Evolutionary conservation across 2,888 invertebrate species (phyloP), one percentile per base, ranked within the genome.

Genomic region (Caenorhabditis japonica): DNA sequence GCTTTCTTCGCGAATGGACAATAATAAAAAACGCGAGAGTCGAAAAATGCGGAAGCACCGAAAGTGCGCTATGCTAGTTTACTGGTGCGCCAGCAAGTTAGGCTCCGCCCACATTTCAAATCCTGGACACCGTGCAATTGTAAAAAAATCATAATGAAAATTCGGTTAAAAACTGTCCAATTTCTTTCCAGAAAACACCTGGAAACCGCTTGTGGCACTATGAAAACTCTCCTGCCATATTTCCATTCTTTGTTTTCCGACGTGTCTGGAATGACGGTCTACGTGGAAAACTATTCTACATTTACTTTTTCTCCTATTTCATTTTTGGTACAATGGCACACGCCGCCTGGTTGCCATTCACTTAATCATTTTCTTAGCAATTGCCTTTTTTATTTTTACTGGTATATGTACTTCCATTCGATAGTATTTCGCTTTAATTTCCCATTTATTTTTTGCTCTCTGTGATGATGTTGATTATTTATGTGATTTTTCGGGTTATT

Each of bases 261-360:
- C 47, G 49, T 4, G 60, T 72, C 30, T 72, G 72, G 72, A 46
- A 66, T 25, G 38, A 44, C 15, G 53, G 73, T 15, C 66, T 49
- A 38, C n/a, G n/a, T 3, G 74, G 52, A 10, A 47, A 55, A 34
- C 27, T 60, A 3, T 39, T 76, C 36, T 69, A 49, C 51, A n/a
- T 74, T 23, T 84, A 85, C 47, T 69, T 85, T 34, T 25, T 85
- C 10, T 78, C 71, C 7, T 84, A 80, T 62, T 82, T 76, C 53
- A 56, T 81, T 17, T 46, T 82, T 27, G 84, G 84, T 21, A 83
- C 84, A 15, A 74, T 80, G 52, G 52, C 79, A n/a, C 82, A 83
- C 52, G 80, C 83, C 27, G 84, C 81, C 44, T 84, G 83, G 77
- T 61, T 85, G 10, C 85, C 85, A 30, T 84, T 81, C 51, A 80